These are phyloP conservation scores for Lagorchestes hirsutus DNA, from an alignment of 2,797 vertebrate genomes.

Conservation along the genomic window DNA sequence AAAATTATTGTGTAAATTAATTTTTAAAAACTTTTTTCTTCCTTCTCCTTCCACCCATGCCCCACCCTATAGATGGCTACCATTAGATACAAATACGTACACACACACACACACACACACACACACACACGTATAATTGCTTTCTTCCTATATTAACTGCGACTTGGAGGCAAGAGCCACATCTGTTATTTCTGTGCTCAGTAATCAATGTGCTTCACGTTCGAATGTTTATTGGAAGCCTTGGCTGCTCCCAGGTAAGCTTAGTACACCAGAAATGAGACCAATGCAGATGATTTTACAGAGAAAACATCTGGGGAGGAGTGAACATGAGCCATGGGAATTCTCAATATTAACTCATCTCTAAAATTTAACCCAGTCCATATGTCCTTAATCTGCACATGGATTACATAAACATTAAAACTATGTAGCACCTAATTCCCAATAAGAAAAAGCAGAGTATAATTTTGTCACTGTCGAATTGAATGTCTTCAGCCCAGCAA, in stretches of 20 bases:
- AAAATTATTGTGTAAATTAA: background rate
- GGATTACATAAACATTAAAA: background rate
- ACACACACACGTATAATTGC: background rate
- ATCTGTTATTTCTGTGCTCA: background rate
- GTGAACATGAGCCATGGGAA: background rate
- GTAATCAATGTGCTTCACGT: background rate
- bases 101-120: too few species aligned
- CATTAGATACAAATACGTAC: background rate
- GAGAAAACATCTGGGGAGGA: background rate
- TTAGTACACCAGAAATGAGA: background rate
- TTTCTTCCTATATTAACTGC: background rate
- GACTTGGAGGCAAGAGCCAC: background rate
- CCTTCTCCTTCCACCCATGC: background rate
- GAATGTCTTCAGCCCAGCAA: background rate
- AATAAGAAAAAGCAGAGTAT: background rate
- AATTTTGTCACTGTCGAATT: background rate
- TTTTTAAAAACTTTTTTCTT: background rate
- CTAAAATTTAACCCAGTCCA: background rate
- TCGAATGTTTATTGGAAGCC: background rate
- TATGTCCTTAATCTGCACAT: background rate
- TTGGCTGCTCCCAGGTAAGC: background rate
- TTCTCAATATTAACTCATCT: background rate
- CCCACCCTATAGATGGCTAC: background rate
- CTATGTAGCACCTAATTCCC: background rate
- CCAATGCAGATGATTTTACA: background rate